Conservation (phyloP, 2,797 vertebrate genomes). For the Paramormyrops hopkinsi region DNA sequence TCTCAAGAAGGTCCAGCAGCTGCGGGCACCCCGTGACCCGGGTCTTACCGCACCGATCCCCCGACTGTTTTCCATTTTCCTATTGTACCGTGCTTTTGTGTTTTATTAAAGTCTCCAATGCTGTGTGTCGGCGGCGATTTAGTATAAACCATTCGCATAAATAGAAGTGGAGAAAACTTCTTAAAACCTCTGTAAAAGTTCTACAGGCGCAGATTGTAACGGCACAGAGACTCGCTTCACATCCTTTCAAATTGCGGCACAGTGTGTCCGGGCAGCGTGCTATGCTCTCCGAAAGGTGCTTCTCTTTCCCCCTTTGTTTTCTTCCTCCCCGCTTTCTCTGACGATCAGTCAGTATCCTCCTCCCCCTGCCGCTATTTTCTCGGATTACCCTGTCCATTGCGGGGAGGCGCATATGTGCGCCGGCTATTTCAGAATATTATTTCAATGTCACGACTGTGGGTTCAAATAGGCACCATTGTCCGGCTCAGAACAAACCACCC, state of each 20-base stretch:
- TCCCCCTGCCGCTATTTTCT: conserved; percentile 30
- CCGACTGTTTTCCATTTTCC: background rate
- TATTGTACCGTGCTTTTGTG: background rate
- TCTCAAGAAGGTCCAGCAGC: conserved; percentile 44
- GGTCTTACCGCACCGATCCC: conserved; percentile 42
- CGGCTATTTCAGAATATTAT: background rate
- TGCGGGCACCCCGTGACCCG: conserved; percentile 32
- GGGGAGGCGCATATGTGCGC: conserved; percentile 5
- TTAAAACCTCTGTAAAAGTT: background rate
- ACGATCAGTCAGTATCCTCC: conserved; percentile 12
- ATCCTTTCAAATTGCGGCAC: background rate
- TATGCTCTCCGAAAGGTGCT: conserved; percentile 21
- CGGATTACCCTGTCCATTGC: conserved; percentile 31
- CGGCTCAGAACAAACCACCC: background rate
- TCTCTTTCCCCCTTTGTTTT: conserved; percentile 22
- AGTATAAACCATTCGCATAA: background rate
- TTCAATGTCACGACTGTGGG: conserved; percentile 37
- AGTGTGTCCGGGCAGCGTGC: conserved; percentile 39
- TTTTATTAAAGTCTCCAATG: background rate
- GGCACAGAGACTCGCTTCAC: background rate
- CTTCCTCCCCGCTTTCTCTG: conserved; percentile 16
- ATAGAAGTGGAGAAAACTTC: background rate
- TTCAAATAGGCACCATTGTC: conserved; percentile 19
- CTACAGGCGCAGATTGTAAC: background rate
- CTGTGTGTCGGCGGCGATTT: background rate